Percentiles rank a stretch among this genome's conserved stretches.
Conservation (phyloP, 2,888 invertebrate genomes). For the Frankliniella fusca region DNA sequence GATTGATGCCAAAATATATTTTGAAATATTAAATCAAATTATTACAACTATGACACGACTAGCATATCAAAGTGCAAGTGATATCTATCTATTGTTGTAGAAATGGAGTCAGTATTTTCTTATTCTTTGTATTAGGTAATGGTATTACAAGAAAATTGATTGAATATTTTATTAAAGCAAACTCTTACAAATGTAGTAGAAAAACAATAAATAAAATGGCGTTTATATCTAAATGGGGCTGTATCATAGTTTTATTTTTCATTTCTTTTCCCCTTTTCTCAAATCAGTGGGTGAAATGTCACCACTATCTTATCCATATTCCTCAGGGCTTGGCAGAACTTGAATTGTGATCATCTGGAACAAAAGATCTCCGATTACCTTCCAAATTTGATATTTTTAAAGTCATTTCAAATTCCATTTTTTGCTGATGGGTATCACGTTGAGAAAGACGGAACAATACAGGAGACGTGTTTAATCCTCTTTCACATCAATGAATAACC, state of each 20-base stretch:
- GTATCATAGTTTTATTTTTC: no score
- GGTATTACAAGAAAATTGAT: background rate
- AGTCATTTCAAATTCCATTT: background rate
- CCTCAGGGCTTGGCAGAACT: no score
- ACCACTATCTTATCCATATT: no score
- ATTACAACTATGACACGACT: background rate
- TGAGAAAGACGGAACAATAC: background rate
- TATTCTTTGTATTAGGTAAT: slow-evolving; percentile 1
- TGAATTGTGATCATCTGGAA: no score
- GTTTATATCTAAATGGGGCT: no score
- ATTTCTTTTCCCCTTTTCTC: no score
- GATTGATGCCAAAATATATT: background rate
- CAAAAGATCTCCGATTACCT: no score
- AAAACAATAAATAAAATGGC: no score
- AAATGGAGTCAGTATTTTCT: slow-evolving; percentile 13
- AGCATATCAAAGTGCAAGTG: background rate
- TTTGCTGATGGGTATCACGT: background rate
- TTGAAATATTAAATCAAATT: background rate
- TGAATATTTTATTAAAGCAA: background rate
- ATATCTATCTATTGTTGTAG: background rate
- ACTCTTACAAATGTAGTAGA: no score
- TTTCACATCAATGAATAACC: background rate
- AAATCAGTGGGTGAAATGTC: no score
- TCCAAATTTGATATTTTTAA: background rate
- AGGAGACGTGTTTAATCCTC: background rate